Evolutionary conservation across 2,888 invertebrate species (phyloP), one percentile per base, ranked within the genome.

Genomic region (Digitonthophagus gazella): DNA sequence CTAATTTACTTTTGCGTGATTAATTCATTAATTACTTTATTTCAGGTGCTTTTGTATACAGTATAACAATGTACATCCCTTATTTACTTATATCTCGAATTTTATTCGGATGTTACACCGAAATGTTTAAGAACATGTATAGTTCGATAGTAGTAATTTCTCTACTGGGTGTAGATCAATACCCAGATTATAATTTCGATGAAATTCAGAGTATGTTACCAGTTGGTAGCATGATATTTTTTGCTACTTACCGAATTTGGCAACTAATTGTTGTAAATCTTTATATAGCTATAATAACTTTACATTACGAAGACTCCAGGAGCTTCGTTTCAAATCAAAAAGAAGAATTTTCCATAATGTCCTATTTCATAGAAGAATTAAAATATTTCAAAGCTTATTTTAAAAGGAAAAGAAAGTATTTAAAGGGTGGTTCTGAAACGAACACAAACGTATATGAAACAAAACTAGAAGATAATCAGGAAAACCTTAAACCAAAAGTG

Each of bases 141-240:
- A 19, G 56, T 6, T 64, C 74, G n/a, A 66, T 74, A 18, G 72
- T 72, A 3, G 68, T 71, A 1, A 58, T 76, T 44, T 63, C 72
- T 58, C 44, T 75, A 20, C 58, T 75, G 0, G 71, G 74, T 1
- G 66, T 75, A 16, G 74, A 73, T 67, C 72, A 75, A 15, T 65
- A 70, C 11, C 44, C 55, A 8, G 67, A 72, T 15, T 72, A 74
- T 15, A 70, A 75, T 65, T 69, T 69, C 54, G 54, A 57, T 1
- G 67, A 57, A 11, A 16, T 71, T 3, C 16, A 58, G 22, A 64
- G 66, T 1, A 69, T 70, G 6, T 14, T 63, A 5, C 58, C 66
- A 3, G 14, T 5, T 18, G 15, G 58, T 11, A 70, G 61, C 0
- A 64, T 65, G 15, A 54, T 69, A 15, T 73, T 67, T 67, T 76